Conservation (phyloP, 2,888 invertebrate species). For the Napeogenes sylphis region DNA sequence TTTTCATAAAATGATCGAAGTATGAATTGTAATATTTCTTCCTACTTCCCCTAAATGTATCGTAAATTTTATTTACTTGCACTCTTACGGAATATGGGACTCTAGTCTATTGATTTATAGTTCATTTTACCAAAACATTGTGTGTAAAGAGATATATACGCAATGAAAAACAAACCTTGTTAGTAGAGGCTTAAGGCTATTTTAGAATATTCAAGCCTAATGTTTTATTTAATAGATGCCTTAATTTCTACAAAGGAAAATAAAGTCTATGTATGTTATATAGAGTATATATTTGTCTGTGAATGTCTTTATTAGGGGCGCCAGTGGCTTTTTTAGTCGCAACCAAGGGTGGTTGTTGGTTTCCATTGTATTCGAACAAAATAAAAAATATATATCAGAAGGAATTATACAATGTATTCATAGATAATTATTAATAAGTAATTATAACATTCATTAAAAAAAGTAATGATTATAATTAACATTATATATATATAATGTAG, state of each 20-base stretch:
- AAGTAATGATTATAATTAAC: no score
- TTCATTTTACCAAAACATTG: constrained; percentile 8
- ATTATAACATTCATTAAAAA: no score
- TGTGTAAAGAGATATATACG: neutral
- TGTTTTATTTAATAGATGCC: constrained; percentile 43
- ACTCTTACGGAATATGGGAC: neutral
- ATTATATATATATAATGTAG: no score
- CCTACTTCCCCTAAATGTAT: constrained; percentile 18
- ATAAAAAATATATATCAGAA: neutral
- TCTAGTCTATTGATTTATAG: neutral
- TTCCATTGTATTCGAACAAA: constrained; percentile 44
- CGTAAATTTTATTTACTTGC: constrained; percentile 21
- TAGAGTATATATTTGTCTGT: constrained; percentile 41
- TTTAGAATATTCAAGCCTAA: constrained; percentile 12
- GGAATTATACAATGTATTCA: no score
- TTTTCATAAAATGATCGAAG: constrained; percentile 14
- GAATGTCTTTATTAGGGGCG: constrained; percentile 49
- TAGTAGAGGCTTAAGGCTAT: neutral
- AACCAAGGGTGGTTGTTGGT: constrained; percentile 43
- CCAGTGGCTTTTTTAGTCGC: constrained; percentile 52
- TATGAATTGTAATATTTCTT: constrained; percentile 23
- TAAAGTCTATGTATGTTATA: constrained; percentile 12
- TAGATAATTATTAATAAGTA: no score
- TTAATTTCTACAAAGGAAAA: constrained; percentile 27
- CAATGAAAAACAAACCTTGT: constrained; percentile 13